Base-by-base conservation (phyloP, 2,797 vertebrate genomes). In the Pseudomugil gertrudae region DNA sequence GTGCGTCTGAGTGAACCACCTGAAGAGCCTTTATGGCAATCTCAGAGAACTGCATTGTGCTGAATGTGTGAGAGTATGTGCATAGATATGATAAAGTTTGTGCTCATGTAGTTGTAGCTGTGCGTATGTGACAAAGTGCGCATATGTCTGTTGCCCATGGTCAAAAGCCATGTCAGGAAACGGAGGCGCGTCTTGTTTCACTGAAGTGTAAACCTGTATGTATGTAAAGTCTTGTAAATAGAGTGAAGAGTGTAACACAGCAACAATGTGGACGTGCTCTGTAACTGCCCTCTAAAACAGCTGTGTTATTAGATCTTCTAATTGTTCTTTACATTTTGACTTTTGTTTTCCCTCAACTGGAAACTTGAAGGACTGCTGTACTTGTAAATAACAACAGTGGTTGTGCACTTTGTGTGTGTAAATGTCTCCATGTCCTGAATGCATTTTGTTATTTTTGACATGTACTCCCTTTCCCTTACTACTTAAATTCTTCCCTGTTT, bases 361-460 rank as follows among this genome's bases (percentile, higher is more conserved):
- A 97, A 96, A 97, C 96, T 98, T 98, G 96, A 98, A 98, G 96
- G 96, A 97, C 96, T 97, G 95, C 95, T 96, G 96, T 96, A 96
- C 95, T 88, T 92, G 96, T 98, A 97, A 96, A 99, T 98, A 98
- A 94, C 93, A 96, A 93, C 93, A 89, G 91, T 93, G 90, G 76
- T 94, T 88, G 95, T 97, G 94, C 95, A 95, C 95, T 95, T 92
- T 92, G 95, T 97, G 95, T 92, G 95, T 96, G 95, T 97, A 95
- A 92, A 94, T 91, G 96, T 97, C 94, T 95, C 80, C 90, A 91
- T 82, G 94, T 96, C 95, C 92, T 32, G 89, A 93, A 94, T 90
- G 90, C 94, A 81, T 90, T 92, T 88, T 88, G 75, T 90, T 85
- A 72, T 79, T 87, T 92, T 93, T 81, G 69, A 88, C 83, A 79